Conservation (phyloP, 2,113 vertebrate species). For the Cyprinodon tularosa region DNA sequence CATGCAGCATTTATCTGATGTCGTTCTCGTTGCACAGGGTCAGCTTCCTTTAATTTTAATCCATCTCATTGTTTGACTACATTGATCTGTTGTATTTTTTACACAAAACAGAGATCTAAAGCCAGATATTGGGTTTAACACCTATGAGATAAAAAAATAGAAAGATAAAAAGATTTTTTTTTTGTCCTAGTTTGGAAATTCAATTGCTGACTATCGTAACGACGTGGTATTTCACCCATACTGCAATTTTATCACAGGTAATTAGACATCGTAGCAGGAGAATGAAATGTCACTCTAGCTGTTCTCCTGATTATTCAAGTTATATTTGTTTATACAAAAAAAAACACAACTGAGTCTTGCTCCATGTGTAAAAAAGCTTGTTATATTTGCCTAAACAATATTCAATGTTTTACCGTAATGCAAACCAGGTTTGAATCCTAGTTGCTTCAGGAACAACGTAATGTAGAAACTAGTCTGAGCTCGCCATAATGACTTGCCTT, state of each 20-base stretch:
- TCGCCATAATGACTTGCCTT: too few relatives aligned
- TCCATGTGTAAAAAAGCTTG: neutral
- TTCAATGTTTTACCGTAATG: too few relatives aligned
- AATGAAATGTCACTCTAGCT: slow-evolving; percentile 3
- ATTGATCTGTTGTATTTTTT: neutral
- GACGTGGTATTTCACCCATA: neutral
- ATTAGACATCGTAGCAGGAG: neutral
- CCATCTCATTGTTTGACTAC: neutral
- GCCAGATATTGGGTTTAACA: neutral
- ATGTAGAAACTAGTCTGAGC: too few relatives aligned
- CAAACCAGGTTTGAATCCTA: too few relatives aligned
- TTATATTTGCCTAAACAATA: neutral
- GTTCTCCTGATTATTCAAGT: neutral
- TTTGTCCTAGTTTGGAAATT: too few relatives aligned
- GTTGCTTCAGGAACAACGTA: too few relatives aligned
- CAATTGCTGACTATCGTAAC: neutral
- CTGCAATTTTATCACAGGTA: neutral
- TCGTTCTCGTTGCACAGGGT: slow-evolving; percentile 3
- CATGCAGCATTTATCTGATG: slow-evolving; percentile 36
- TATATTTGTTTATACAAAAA: neutral
- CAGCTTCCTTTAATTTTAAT: slow-evolving; percentile 9
- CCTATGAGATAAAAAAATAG: too few relatives aligned
- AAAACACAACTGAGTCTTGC: neutral
- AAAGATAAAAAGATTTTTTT: too few relatives aligned
- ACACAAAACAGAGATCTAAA: neutral